Base-by-base conservation (phyloP, 1,140 invertebrate species). In the Diorhabda elongata region DNA sequence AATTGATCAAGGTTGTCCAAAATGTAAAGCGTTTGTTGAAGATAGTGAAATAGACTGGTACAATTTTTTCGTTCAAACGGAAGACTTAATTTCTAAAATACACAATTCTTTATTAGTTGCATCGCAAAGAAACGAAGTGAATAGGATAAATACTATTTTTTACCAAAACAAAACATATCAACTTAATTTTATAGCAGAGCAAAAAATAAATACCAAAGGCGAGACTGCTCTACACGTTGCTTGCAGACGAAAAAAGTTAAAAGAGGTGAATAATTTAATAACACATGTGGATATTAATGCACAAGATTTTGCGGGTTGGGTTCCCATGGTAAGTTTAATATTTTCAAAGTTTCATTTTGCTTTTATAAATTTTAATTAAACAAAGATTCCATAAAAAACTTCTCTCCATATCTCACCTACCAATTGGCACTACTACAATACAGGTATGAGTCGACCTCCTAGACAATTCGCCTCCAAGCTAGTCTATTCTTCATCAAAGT, bases 241-340 rank as follows among this genome's bases (percentile, higher is more conserved):
- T 0, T 88, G 86, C 71, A 78, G 84, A 59, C 67, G 88, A 79
- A 83, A 84, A 64, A 82, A 89, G 62, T 56, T 82, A 52, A 82
- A 86, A 44, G 80, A 81, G 75, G 85, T 89, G 0, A 75, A 76
- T 70, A 73, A 81, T 56, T 76, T 93, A 3, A 77, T 93, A 26
- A 79, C 83, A 58, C 90, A 89, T 56, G 88, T 88, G 2, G 87
- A 89, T 80, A 85, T 90, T 2, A 91, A 92, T 80, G 88, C 87
- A 3, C 88, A 88, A 79, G 92, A 93, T 75, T 84, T 91, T 79
- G 90, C 89, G 43, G 88, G 88, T 47, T 93, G 91, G 91, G 92
- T 91, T 26, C 91, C 92, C 52, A 75, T 93, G 52, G 74, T 75
- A 70, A 66, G 66, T 71, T 9, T 59, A 44, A 42, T 44, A 56